A percentile compares a stretch with the other conserved stretches of the same genome.
phyloP scores from a whole-genome alignment of 1,140 invertebrate genomes.

The Orussus abietinus region DNA sequence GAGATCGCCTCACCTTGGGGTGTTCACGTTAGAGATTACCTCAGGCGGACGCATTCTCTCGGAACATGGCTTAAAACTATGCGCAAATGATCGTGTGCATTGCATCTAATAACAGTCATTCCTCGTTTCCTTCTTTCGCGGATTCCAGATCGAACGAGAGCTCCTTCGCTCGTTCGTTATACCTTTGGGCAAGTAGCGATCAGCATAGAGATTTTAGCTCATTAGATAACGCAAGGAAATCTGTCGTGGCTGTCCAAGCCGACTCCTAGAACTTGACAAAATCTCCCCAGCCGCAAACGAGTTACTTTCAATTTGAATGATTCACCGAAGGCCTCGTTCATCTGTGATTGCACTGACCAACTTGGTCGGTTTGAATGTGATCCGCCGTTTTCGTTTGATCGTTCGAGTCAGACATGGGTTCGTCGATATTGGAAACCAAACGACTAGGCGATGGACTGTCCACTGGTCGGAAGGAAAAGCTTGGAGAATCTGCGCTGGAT shows the following conservation, averaged over 20 bases:
- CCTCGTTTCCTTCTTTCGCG: no score
- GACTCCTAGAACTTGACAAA: no score
- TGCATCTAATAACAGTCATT: no score
- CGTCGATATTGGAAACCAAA: constrained; percentile 29
- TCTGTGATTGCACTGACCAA: constrained; percentile 29
- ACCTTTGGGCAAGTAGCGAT: constrained; percentile 22
- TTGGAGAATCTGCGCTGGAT: constrained; percentile 60
- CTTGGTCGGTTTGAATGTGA: constrained; percentile 25
- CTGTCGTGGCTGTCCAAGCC: no score
- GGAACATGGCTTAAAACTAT: constrained; percentile 11
- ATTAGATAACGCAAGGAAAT: no score
- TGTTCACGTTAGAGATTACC: constrained; percentile 9
- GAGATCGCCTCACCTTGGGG: constrained; percentile 3
- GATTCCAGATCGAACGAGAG: no score
- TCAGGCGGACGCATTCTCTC: constrained; percentile 13
- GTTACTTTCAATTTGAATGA: no score
- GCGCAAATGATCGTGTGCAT: constrained; percentile 8
- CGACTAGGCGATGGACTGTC: constrained; percentile 54
- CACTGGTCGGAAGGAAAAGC: constrained; percentile 55
- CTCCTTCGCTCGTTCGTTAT: constrained; percentile 21
- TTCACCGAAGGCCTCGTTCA: no score
- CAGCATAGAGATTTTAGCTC: no score
- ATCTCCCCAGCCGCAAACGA: no score
- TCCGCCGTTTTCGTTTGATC: constrained; percentile 37
- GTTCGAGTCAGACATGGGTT: constrained; percentile 44